Evolutionary conservation across 1,140 invertebrate species (phyloP), one percentile per base, ranked within the genome.

Genomic region (Argopecten irradians): DNA sequence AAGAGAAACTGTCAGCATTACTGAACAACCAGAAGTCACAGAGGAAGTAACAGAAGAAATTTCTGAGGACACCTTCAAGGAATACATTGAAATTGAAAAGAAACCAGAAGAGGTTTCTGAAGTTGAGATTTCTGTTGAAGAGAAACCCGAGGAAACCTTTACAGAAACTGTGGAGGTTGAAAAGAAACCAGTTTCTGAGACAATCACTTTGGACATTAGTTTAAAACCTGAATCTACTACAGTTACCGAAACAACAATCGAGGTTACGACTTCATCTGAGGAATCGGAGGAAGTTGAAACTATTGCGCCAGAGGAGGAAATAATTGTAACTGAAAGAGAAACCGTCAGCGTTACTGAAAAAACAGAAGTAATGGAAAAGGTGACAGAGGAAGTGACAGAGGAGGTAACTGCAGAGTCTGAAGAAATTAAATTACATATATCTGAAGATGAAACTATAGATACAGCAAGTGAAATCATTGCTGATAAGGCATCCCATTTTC

Each of bases 251-350:
- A 34, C 84, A 22, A 34, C 33, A 19, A 32, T 83, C 3, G 55
- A 84, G 34, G 82, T 84, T 84, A 46, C 32, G n/a, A 84, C 46
- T 46, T 32, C 41, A 28, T 13, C 41, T 34, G 86, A 88, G 46
- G 71, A 32, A 43, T n/a, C 85, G 34, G 86, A 91, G 82, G 43
- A 19, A 87, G 82, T 46, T 28, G 71, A 33, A 3, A 34, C 41
- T 28, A 32, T 88, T 16, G 34, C 82, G 22, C 34, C 91, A 83
- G 88, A 88, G 84, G 82, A 82, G 86, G 88, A 87, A 55, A 88
- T 83, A 83, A 88, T 83, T 84, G 83, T 39, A 14, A 88, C 82
- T 41, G 71, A 84, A 83, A 36, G n/a, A 35, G 55, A 85, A 83
- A 41, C 34, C 35, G 83, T 89, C 82, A 87, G 36, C 43, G 34